Evolutionary conservation across 2,113 vertebrate species (phyloP).

Genomic region (Pholis gunnellus): DNA sequence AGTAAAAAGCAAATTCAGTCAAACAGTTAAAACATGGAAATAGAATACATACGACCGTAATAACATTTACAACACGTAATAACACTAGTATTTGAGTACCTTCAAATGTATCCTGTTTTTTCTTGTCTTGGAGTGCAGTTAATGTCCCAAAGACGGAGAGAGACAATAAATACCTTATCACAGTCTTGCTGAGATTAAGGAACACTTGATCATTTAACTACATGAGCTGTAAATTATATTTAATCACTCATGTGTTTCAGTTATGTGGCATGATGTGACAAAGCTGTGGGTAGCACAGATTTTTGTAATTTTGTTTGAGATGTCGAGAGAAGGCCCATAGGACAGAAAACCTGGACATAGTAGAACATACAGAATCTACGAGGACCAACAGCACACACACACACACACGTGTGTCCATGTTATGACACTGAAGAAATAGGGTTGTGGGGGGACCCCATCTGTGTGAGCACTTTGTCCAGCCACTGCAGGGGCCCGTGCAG

Average conservation of each 20-base stretch:
- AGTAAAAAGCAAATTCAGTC: constrained; percentile 63
- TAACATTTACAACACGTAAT: constrained; percentile 52
- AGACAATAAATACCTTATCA: constrained; percentile 29
- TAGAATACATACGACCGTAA: constrained; percentile 53
- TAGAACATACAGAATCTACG: constrained; percentile 56
- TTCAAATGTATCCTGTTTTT: constrained; percentile 61
- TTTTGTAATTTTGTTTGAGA: constrained; percentile 19
- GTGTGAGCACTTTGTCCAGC: constrained; percentile 98
- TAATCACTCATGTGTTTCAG: neutral
- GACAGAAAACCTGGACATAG: constrained; percentile 20
- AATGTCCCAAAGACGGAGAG: constrained; percentile 19
- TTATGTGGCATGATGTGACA: neutral
- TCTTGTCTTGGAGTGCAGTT: constrained; percentile 52
- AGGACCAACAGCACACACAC: neutral
- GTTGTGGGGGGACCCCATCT: constrained; percentile 98
- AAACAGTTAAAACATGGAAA: constrained; percentile 60
- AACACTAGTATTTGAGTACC: constrained; percentile 65
- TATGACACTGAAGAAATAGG: constrained; percentile 98
- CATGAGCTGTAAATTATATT: constrained; percentile 20
- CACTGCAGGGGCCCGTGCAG: constrained; percentile 97
- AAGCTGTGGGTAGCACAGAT: neutral
- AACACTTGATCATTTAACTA: constrained; percentile 17
- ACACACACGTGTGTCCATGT: constrained; percentile 58
- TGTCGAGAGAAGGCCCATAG: neutral
- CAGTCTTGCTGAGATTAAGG: constrained; percentile 19